These are phyloP conservation scores for Mylabris sibirica DNA, from an alignment of 2,888 invertebrate genomes.

Conservation along the genomic window DNA sequence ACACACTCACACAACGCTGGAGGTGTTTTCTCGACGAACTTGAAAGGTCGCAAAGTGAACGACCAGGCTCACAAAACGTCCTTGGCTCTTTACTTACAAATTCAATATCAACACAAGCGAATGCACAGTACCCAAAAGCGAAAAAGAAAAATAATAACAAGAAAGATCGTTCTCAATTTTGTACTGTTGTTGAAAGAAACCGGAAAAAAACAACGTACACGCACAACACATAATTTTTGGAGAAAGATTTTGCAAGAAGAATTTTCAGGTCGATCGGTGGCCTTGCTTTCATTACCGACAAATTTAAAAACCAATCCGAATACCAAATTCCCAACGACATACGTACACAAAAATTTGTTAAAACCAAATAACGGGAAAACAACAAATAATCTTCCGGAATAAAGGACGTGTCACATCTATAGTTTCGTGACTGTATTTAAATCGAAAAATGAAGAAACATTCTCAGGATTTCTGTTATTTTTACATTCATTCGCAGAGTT, in stretches of 20 bases:
- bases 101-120: not conserved
- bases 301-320: not conserved
- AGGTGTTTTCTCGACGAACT: slow-evolving; percentile 47
- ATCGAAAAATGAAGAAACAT: not conserved
- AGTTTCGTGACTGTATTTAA: not conserved
- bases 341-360: not conserved
- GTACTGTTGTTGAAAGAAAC: not conserved
- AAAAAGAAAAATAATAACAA: not conserved
- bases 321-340: not conserved
- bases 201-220: not conserved
- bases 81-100: slow-evolving; percentile 41
- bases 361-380: not conserved
- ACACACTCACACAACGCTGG: not conserved
- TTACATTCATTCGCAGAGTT: too few relatives aligned
- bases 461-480: too few relatives aligned
- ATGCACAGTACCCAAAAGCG: not conserved
- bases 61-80: slow-evolving; percentile 48
- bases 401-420: not conserved
- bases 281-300: slow-evolving; percentile 4
- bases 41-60: slow-evolving; percentile 57
- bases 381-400: not conserved
- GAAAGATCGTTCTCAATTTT: not conserved
- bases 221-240: not conserved
- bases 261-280: slow-evolving; percentile 1
- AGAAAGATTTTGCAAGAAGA: not conserved